phyloP scores from a whole-genome alignment of 2,888 invertebrate species.

The Nyleta sp. region DNA sequence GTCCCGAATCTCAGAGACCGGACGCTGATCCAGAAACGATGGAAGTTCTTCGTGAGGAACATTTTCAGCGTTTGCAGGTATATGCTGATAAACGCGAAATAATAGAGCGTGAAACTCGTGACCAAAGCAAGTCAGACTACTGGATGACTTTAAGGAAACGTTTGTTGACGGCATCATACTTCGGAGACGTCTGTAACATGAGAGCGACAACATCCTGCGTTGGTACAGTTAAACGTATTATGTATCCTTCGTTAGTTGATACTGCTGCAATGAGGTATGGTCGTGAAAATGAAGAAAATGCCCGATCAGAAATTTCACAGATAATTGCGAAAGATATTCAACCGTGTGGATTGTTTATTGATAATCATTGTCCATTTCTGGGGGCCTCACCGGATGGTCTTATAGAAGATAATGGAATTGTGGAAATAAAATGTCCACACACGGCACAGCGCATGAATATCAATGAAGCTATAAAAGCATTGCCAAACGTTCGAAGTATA shows the following conservation, averaged over 20 bases:
- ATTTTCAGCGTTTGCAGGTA: constrained; percentile 45
- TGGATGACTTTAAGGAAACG: constrained; percentile 54
- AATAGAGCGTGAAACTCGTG: constrained; percentile 55
- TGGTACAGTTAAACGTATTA: constrained; percentile 3
- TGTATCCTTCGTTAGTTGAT: constrained; percentile 5
- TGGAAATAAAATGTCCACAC: constrained; percentile 3
- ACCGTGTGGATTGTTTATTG: too few relatives aligned
- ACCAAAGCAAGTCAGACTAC: constrained; percentile 33
- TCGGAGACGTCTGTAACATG: constrained; percentile 49
- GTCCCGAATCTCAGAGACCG: constrained; percentile 52
- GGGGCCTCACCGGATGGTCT: constrained; percentile 59
- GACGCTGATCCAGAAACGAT: constrained; percentile 46
- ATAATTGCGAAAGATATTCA: too few relatives aligned
- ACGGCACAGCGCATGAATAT: neutral
- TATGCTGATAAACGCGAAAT: constrained; percentile 37
- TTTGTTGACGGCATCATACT: constrained; percentile 65
- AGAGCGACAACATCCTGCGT: constrained; percentile 26
- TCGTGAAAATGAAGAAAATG: too few relatives aligned
- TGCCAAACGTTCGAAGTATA: neutral
- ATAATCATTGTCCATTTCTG: too few relatives aligned
- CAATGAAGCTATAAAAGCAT: constrained; percentile 21
- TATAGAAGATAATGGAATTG: constrained; percentile 53
- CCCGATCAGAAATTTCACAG: too few relatives aligned
- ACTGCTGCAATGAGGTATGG: too few relatives aligned
- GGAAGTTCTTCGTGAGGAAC: constrained; percentile 18